These are phyloP conservation scores for Drosophila birchii DNA, from an alignment of 2,888 invertebrate species.

Conservation along the genomic window DNA sequence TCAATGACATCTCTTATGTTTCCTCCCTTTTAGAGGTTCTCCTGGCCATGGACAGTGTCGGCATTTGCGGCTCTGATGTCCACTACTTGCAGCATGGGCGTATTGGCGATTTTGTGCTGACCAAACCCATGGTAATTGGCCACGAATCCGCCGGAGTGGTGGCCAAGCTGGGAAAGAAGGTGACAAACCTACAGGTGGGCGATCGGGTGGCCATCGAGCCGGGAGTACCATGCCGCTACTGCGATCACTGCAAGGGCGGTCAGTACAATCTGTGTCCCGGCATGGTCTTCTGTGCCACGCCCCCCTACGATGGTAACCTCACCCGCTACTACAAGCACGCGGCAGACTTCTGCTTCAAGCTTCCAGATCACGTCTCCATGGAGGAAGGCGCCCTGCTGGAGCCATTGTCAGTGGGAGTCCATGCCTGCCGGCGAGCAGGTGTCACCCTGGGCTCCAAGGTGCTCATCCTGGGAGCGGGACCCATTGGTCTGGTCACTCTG, in stretches of 20 bases:
- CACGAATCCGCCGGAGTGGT: constrained; percentile 96
- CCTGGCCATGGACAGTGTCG: constrained; percentile 94
- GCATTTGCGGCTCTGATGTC: constrained; percentile 99
- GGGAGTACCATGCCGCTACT: constrained; percentile 94
- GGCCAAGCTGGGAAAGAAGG: constrained; percentile 89
- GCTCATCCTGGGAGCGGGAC: constrained; percentile 93
- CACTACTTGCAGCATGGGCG: constrained; percentile 94
- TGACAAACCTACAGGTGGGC: constrained; percentile 89
- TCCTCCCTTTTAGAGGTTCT: constrained; percentile 85
- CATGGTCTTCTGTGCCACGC: constrained; percentile 97
- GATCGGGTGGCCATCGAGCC: constrained; percentile 98
- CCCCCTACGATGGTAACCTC: constrained; percentile 95
- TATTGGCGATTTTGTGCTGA: constrained; percentile 94
- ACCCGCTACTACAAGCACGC: constrained; percentile 94
- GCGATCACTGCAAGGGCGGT: constrained; percentile 93
- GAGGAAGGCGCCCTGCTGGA: constrained; percentile 98
- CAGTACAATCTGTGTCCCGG: constrained; percentile 95
- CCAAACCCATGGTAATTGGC: constrained; percentile 96
- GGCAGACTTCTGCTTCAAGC: constrained; percentile 94
- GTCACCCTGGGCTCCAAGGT: constrained; percentile 90
- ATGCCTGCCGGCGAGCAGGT: constrained; percentile 94
- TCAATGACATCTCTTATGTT: too few species aligned
- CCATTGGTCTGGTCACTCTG: constrained; percentile 93
- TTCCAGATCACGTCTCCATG: constrained; percentile 94
- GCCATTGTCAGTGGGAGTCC: constrained; percentile 96